phyloP scores from a whole-genome alignment of 1,140 invertebrate species.

The Drosophila lacertosa region DNA sequence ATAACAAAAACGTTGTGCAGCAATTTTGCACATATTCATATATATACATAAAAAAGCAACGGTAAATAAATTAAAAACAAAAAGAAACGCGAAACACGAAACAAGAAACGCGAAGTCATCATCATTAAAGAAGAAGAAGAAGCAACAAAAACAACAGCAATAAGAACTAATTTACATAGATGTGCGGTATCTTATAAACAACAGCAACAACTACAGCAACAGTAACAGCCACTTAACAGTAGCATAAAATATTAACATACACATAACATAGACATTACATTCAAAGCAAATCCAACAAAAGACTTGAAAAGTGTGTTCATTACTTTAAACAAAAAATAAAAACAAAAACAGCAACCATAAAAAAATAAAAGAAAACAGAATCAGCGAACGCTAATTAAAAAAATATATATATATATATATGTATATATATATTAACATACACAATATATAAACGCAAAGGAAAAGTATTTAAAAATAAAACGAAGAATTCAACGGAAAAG shows the following conservation, averaged over 20 bases:
- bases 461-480: constrained; percentile 24
- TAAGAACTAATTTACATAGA: background rate
- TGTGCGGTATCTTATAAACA: constrained; percentile 22
- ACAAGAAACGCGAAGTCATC: constrained; percentile 22
- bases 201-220: constrained; percentile 16
- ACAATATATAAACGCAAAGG: constrained; percentile 11
- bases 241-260: constrained; percentile 26
- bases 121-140: constrained; percentile 4
- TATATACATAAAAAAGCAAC: background rate
- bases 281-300: constrained; percentile 63
- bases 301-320: constrained; percentile 76
- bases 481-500: too few species aligned
- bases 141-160: constrained; percentile 8
- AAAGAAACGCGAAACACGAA: constrained; percentile 8
- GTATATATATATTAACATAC: constrained; percentile 32
- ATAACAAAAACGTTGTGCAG: constrained; percentile 5
- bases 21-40: background rate
- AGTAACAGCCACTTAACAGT: constrained; percentile 31
- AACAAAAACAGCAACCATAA: constrained; percentile 26
- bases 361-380: constrained; percentile 31
- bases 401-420: constrained; percentile 43
- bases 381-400: constrained; percentile 14
- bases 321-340: constrained; percentile 65
- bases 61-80: constrained; percentile 20
- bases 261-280: constrained; percentile 44